Percentiles rank a stretch among this genome's conserved stretches.
phyloP scores from a whole-genome alignment of 2,797 vertebrate genomes.

The Antrozous pallidus region DNA sequence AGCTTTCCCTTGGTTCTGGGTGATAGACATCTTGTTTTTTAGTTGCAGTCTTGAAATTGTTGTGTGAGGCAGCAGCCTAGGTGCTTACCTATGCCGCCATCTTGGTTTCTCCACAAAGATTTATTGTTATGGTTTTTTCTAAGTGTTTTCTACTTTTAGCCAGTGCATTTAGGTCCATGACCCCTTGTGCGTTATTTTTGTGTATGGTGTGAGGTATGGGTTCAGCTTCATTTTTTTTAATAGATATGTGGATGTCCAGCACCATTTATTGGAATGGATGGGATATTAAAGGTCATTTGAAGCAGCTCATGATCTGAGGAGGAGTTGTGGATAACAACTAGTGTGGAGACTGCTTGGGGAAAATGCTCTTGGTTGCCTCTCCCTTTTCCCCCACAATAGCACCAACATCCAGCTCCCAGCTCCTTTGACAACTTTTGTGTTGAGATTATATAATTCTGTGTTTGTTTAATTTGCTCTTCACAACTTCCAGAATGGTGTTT shows the following conservation, averaged over 20 bases:
- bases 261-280: not conserved
- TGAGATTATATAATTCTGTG: not conserved
- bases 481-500: not conserved
- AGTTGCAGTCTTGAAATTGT: too few relatives aligned
- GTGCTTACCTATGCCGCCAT: too few relatives aligned
- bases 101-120: too few relatives aligned
- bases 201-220: not conserved
- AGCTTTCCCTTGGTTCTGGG: too few relatives aligned
- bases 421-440: not conserved
- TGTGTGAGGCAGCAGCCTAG: too few relatives aligned
- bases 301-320: not conserved
- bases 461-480: constrained; percentile 22
- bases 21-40: too few relatives aligned
- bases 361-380: not conserved
- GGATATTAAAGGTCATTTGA: not conserved
- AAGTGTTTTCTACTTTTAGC: not conserved
- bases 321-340: too few relatives aligned
- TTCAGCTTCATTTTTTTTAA: not conserved
- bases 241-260: not conserved
- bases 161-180: not conserved
- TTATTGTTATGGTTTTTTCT: not conserved
- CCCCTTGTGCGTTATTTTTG: constrained; percentile 31
- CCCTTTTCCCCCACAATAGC: not conserved
- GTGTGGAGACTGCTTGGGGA: not conserved
- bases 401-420: not conserved